Evolutionary conservation across 2,797 vertebrate species (phyloP).

Genomic region (Sitta carolinensis): DNA sequence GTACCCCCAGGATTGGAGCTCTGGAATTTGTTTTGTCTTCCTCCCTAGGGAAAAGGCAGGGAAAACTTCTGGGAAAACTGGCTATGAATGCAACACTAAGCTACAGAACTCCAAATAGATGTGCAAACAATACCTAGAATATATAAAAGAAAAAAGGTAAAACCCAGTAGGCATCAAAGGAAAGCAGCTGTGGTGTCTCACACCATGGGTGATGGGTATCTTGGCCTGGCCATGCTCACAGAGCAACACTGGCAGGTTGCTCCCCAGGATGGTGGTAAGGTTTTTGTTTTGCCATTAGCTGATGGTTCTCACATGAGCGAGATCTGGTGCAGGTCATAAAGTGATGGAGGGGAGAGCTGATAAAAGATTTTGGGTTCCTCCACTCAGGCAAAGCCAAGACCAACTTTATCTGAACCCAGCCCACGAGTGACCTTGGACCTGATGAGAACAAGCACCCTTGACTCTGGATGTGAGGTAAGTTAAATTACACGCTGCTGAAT

Average conservation of each 20-base stretch:
- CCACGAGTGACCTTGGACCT: background rate
- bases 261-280: background rate
- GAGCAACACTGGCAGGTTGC: background rate
- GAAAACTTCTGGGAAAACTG: background rate
- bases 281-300: background rate
- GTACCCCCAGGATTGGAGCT: background rate
- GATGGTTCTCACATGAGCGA: background rate
- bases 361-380: background rate
- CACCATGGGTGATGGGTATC: background rate
- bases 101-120: background rate
- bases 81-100: no score
- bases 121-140: background rate
- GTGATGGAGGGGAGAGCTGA: background rate
- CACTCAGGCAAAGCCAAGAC: background rate
- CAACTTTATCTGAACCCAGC: background rate
- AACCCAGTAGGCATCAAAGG: background rate
- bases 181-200: background rate
- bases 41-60: background rate
- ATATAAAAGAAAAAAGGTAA: background rate
- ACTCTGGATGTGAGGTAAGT: conserved; percentile 8
- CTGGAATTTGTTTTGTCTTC: background rate
- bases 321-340: background rate
- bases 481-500: background rate
- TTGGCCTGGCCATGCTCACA: background rate
- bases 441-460: background rate